Percentiles rank a stretch among this genome's conserved stretches.
phyloP scores from a whole-genome alignment of 1,140 invertebrate genomes.

The Trichonephila clavipes region DNA sequence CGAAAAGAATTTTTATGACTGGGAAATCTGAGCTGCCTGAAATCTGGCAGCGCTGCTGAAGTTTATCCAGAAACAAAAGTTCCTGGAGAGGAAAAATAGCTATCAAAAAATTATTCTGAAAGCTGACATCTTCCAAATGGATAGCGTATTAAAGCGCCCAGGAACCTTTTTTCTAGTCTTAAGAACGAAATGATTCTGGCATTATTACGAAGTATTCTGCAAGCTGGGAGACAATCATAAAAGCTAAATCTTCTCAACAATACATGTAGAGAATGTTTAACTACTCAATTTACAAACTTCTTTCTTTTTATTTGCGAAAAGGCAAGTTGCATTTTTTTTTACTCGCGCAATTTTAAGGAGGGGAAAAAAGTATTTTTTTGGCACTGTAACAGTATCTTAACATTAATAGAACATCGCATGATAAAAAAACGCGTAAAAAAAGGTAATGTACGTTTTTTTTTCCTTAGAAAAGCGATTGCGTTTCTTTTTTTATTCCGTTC shows the following conservation, averaged over 20 bases:
- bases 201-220: not conserved
- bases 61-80: too few species aligned
- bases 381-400: slow-evolving; percentile 8
- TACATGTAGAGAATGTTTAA: not conserved
- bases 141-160: too few species aligned
- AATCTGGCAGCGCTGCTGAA: too few species aligned
- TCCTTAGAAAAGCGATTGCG: slow-evolving; percentile 2
- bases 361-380: not conserved
- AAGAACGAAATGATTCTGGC: not conserved
- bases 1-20: too few species aligned
- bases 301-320: not conserved
- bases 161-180: too few species aligned
- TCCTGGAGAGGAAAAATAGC: too few species aligned
- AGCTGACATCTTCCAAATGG: too few species aligned
- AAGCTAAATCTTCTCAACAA: slow-evolving; percentile 12
- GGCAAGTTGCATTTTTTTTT: not conserved
- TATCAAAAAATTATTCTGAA: too few species aligned
- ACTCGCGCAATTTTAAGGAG: not conserved
- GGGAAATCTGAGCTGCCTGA: too few species aligned
- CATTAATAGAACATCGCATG: slow-evolving; percentile 42
- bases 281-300: not conserved
- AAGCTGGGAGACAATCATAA: slow-evolving; percentile 11
- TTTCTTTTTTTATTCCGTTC: not conserved
- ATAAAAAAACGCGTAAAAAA: not conserved
- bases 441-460: not conserved